Evolutionary conservation across 2,888 invertebrate species (phyloP).

Genomic region (Stomorhina lunata): DNA sequence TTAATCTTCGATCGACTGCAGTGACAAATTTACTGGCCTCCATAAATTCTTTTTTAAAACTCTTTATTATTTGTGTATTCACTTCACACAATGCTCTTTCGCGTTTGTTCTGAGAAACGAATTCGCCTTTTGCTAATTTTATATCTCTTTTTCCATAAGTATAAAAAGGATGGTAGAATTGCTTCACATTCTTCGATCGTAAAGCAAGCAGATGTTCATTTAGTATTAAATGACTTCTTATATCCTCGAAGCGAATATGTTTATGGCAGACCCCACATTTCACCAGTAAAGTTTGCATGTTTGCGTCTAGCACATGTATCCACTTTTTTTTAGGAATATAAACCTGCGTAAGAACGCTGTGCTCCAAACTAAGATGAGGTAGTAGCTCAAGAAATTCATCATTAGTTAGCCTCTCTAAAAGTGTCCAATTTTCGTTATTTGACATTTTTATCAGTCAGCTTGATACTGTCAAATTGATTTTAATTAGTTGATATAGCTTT

Average conservation of each 20-base stretch:
- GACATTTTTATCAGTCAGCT: background rate
- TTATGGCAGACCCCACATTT: conserved; percentile 40
- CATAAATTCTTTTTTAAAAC: conserved; percentile 16
- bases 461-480: background rate
- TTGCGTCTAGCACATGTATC: conserved; percentile 21
- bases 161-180: conserved; percentile 67
- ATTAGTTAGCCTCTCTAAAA: conserved; percentile 44
- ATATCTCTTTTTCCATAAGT: conserved; percentile 56
- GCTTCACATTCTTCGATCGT: conserved; percentile 46
- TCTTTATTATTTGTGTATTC: conserved; percentile 32
- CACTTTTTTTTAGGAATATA: conserved; percentile 45
- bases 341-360: conserved; percentile 34
- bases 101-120: conserved; percentile 12
- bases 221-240: conserved; percentile 52
- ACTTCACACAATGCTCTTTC: conserved; percentile 28
- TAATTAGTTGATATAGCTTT: conserved; percentile 21
- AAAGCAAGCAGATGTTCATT: conserved; percentile 39
- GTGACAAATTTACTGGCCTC: conserved; percentile 30
- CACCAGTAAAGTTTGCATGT: conserved; percentile 1
- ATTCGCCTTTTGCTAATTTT: conserved; percentile 42
- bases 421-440: background rate
- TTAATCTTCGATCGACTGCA: background rate
- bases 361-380: conserved; percentile 37
- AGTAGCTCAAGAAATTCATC: conserved; percentile 41
- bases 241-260: conserved; percentile 31